These are phyloP conservation scores for Clunio marinus DNA, from an alignment of 2,888 invertebrate species.

Conservation along the genomic window DNA sequence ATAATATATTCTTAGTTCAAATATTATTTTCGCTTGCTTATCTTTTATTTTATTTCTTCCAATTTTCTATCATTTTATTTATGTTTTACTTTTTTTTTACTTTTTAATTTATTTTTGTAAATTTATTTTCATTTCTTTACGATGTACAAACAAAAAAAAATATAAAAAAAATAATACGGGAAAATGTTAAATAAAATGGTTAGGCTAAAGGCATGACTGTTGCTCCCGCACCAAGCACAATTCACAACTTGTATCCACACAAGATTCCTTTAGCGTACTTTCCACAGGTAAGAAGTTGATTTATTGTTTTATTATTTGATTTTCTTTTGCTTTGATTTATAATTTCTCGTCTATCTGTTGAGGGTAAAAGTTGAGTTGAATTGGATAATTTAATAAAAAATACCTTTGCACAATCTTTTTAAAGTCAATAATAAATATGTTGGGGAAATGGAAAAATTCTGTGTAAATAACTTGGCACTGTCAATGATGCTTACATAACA, in stretches of 20 bases:
- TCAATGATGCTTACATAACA: not conserved
- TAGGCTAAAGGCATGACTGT: constrained; percentile 54
- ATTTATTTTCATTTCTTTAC: constrained; percentile 18
- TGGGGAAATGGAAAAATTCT: not conserved
- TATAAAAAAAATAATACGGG: constrained; percentile 5
- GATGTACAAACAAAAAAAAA: constrained; percentile 3
- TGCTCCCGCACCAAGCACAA: constrained; percentile 54
- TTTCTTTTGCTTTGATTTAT: constrained; percentile 38
- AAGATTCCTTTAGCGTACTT: constrained; percentile 51
- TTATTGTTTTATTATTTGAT: constrained; percentile 40
- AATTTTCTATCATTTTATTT: not conserved
- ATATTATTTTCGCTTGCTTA: not conserved
- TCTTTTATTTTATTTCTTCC: too few species aligned
- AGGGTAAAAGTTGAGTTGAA: too few species aligned
- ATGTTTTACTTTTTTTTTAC: not conserved
- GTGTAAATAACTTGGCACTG: not conserved
- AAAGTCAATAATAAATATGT: not conserved
- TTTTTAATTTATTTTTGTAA: constrained; percentile 22
- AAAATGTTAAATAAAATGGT: constrained; percentile 40
- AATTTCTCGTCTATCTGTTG: constrained; percentile 8
- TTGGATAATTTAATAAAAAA: not conserved
- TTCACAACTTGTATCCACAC: constrained; percentile 54
- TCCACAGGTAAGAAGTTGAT: constrained; percentile 48
- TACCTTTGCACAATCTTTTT: not conserved
- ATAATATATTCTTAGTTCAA: not conserved